Conservation (phyloP, 1,140 invertebrate species). For the Gryllus bimaculatus region DNA sequence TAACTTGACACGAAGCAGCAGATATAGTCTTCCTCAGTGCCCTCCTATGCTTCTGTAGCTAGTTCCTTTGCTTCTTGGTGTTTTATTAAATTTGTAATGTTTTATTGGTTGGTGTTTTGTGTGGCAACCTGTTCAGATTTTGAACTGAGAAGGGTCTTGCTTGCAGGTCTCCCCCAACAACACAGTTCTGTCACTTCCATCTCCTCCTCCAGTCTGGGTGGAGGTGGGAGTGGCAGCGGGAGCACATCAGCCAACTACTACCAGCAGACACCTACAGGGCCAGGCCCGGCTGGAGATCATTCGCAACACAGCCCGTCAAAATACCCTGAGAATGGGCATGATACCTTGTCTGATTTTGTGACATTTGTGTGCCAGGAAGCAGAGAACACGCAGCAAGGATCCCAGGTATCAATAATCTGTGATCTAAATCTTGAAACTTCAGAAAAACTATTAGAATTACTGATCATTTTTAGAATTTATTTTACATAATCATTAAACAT, state of each 20-base stretch:
- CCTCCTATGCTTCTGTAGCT: background rate
- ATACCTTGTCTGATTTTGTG: conserved; percentile 89
- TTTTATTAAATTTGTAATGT: background rate
- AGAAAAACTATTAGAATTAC: too few relatives aligned
- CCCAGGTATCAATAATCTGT: conserved; percentile 48
- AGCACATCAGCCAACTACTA: conserved; percentile 38
- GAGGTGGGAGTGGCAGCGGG: conserved; percentile 31
- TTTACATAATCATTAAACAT: too few relatives aligned
- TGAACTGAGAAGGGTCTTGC: background rate
- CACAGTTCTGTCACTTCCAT: conserved; percentile 55
- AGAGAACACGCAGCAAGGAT: conserved; percentile 66
- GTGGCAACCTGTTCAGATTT: background rate
- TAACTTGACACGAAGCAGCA: background rate
- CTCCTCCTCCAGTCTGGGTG: conserved; percentile 55
- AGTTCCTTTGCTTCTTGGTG: background rate
- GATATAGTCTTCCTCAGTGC: background rate
- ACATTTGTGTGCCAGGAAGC: conserved; percentile 93
- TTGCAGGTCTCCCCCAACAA: conserved; percentile 45
- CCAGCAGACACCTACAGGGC: conserved; percentile 37
- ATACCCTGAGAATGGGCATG: conserved; percentile 75
- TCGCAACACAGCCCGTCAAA: conserved; percentile 52
- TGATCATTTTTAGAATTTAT: too few relatives aligned
- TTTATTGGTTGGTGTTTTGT: background rate
- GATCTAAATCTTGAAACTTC: too few relatives aligned
- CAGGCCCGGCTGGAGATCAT: conserved; percentile 23